These are phyloP conservation scores for Atta colombica DNA, from an alignment of 1,140 invertebrate species.

Conservation along the genomic window DNA sequence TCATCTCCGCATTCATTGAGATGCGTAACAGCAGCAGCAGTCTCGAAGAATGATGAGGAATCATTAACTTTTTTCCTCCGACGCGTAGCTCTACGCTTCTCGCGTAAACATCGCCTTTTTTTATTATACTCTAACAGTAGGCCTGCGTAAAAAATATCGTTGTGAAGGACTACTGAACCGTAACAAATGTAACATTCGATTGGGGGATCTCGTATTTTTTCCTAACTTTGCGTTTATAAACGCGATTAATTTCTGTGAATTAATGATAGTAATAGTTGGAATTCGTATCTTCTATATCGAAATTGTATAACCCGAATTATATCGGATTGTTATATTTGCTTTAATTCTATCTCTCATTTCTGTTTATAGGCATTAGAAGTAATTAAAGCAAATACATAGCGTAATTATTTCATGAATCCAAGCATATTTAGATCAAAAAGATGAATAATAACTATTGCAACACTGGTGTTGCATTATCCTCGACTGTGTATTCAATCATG, in stretches of 20 bases:
- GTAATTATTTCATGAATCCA: background rate
- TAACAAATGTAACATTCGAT: slow-evolving; percentile 19
- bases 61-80: slow-evolving; percentile 67
- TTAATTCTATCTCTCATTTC: no score
- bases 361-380: background rate
- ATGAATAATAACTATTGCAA: slow-evolving; percentile 26
- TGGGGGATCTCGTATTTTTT: background rate
- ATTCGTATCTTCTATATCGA: background rate
- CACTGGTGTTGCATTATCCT: slow-evolving; percentile 15
- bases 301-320: background rate
- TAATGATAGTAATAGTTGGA: background rate
- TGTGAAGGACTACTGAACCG: slow-evolving; percentile 13
- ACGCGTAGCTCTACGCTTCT: slow-evolving; percentile 12
- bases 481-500: slow-evolving; percentile 26
- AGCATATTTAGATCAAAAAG: no score
- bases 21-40: background rate
- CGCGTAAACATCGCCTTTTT: slow-evolving; percentile 45
- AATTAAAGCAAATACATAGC: slow-evolving; percentile 3
- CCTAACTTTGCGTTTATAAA: background rate
- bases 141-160: background rate
- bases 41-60: slow-evolving; percentile 21
- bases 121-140: background rate
- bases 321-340: no score
- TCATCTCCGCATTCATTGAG: slow-evolving; percentile 28
- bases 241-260: no score